Base-by-base conservation (phyloP, 2,888 invertebrate genomes). In the Abrostola tripartita region DNA sequence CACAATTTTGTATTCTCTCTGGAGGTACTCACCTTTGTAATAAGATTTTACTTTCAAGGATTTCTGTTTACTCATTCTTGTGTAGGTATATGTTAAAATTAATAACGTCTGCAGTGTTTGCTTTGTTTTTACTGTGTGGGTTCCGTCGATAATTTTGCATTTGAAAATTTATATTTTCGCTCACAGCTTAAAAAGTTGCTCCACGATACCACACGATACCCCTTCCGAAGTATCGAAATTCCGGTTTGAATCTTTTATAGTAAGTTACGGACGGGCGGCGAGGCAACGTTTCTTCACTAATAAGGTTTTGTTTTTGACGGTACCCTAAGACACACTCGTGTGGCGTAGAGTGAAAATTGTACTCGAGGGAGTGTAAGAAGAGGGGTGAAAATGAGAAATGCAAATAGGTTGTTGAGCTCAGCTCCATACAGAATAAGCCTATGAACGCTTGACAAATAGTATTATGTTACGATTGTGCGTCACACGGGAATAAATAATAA, bases 331-430 rank as follows among this genome's bases (percentile, higher is more conserved):
- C 71, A 81, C 78, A 76, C 81, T 83, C 77, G 79, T 80, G 82
- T 83, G 82, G 81, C 83, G 85, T 78, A 77, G 79, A 88, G 85
- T 87, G 89, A 86, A 90, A 89, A 92, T 91, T 88, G 87, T 86
- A 84, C 90, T 81, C 89, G 75, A 79, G 89, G 86, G 90, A 89
- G 78, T 82, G 82, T 84, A 85, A 85, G 85, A 85, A 82, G 88
- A 87, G 90, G 90, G 91, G 89, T 84, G 90, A 87, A 92, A 92
- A 93, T 93, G 92, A 92, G 92, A 93, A 91, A 92, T 93, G 92
- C 91, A 93, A 93, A 93, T 93, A 90, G 85, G 87, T 85, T 88
- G 89, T 88, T 88, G 89, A 90, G 89, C 85, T 86, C 85, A 83
- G 84, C 85, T 81, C 78, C 82, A 81, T 82, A 76, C 81, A 81